These are phyloP conservation scores for Autographa pulchrina DNA, from an alignment of 2,888 invertebrate genomes.

Conservation along the genomic window DNA sequence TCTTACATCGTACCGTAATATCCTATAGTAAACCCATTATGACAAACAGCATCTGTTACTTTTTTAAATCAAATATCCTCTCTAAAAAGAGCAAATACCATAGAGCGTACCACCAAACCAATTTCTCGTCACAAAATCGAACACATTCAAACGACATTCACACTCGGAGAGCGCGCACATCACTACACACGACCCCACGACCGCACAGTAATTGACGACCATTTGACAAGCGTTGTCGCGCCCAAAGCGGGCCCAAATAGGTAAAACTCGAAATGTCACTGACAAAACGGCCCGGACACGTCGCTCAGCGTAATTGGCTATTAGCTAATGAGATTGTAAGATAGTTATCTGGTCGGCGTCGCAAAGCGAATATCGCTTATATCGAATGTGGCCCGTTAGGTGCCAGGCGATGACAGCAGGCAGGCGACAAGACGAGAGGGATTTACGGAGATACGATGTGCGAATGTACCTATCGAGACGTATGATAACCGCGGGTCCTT, in stretches of 20 bases:
- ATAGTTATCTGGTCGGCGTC: slow-evolving; percentile 77
- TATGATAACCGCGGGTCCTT: slow-evolving; percentile 37
- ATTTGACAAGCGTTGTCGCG: slow-evolving; percentile 56
- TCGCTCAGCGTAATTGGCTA: slow-evolving; percentile 86
- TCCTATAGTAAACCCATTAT: background rate
- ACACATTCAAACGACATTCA: slow-evolving; percentile 58
- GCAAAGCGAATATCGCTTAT: slow-evolving; percentile 72
- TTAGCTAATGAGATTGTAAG: slow-evolving; percentile 72
- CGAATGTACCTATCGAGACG: slow-evolving; percentile 46
- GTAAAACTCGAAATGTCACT: slow-evolving; percentile 53
- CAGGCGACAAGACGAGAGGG: slow-evolving; percentile 55
- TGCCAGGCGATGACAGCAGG: slow-evolving; percentile 69
- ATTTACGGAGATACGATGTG: slow-evolving; percentile 54
- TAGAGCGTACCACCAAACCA: slow-evolving; percentile 11
- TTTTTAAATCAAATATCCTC: slow-evolving; percentile 6
- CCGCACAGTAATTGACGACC: slow-evolving; percentile 57
- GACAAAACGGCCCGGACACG: slow-evolving; percentile 80
- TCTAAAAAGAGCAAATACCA: too few species aligned
- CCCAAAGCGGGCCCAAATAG: slow-evolving; percentile 60
- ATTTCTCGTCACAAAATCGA: slow-evolving; percentile 20
- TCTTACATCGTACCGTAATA: background rate
- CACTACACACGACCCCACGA: slow-evolving; percentile 37
- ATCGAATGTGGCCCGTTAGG: slow-evolving; percentile 72
- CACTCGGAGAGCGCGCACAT: slow-evolving; percentile 48
- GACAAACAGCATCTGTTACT: background rate